Evolutionary conservation across 2,113 vertebrate species (phyloP).

Genomic region (Phoxinus phoxinus): DNA sequence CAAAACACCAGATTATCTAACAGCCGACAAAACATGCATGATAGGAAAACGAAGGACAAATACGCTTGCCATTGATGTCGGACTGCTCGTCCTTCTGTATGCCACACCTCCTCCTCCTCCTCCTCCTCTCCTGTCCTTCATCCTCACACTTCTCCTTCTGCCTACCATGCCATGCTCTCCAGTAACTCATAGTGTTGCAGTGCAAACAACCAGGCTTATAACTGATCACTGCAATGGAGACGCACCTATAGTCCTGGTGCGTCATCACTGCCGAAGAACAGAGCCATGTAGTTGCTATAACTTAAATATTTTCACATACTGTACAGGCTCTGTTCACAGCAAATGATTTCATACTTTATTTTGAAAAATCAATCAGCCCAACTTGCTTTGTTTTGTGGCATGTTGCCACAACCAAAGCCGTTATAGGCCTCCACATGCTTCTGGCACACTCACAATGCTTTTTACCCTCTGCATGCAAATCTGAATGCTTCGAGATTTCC

Average conservation of each 20-base stretch:
- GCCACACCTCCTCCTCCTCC: conserved; percentile 34
- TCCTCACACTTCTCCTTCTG: conserved; percentile 3
- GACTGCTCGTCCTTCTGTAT: conserved; percentile 74
- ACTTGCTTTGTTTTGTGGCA: neutral
- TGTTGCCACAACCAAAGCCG: neutral
- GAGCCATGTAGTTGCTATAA: neutral
- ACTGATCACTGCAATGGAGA: neutral
- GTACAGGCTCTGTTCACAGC: neutral
- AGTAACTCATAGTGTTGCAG: conserved; percentile 21
- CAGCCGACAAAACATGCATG: conserved; percentile 69
- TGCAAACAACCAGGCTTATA: conserved; percentile 10
- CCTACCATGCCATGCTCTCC: neutral
- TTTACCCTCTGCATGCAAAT: conserved; percentile 31
- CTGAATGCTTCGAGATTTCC: neutral
- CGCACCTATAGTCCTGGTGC: neutral
- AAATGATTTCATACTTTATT: neutral
- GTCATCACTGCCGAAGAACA: neutral
- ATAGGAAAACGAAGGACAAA: conserved; percentile 69
- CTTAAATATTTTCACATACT: neutral
- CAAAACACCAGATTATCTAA: conserved; percentile 68
- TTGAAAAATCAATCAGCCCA: neutral
- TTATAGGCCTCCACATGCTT: conserved; percentile 8
- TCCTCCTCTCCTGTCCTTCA: conserved; percentile 57
- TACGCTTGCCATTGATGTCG: conserved; percentile 95
- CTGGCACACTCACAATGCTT: neutral